These are phyloP conservation scores for Ambastaia sidthimunki DNA, from an alignment of 2,797 vertebrate genomes.

Conservation along the genomic window DNA sequence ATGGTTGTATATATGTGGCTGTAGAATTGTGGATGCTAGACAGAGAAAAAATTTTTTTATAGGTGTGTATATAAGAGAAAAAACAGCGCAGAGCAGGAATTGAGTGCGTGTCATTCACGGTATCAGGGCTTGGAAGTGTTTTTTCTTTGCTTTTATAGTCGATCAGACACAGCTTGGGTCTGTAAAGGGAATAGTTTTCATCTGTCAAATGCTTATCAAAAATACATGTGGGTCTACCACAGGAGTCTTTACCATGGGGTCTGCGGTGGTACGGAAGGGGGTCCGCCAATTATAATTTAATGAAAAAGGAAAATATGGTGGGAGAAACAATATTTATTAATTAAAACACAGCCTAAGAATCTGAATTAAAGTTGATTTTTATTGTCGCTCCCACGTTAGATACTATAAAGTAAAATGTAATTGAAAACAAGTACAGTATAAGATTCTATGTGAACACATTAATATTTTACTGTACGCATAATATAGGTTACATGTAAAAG, in stretches of 20 bases:
- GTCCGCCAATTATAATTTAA: not conserved
- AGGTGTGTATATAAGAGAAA: slow-evolving; percentile 26
- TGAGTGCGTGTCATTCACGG: slow-evolving; percentile 27
- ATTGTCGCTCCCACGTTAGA: too few species aligned
- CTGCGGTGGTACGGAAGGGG: not conserved
- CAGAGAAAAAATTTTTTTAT: slow-evolving; percentile 14
- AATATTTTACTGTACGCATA: too few species aligned
- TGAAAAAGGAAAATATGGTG: too few species aligned
- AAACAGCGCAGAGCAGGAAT: slow-evolving; percentile 64
- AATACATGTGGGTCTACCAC: not conserved
- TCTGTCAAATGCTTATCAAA: slow-evolving; percentile 15
- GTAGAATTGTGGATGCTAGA: slow-evolving; percentile 34
- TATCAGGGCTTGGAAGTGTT: slow-evolving; percentile 5
- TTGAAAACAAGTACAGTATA: too few species aligned
- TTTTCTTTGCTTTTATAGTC: slow-evolving; percentile 19
- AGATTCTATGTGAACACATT: too few species aligned
- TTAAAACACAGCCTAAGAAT: too few species aligned
- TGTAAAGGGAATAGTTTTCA: slow-evolving; percentile 25
- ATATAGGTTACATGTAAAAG: too few species aligned
- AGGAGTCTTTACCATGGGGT: not conserved
- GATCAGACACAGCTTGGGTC: slow-evolving; percentile 3
- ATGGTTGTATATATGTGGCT: slow-evolving; percentile 27
- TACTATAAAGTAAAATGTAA: too few species aligned
- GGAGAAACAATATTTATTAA: too few species aligned
- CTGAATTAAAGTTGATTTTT: too few species aligned